Base-by-base conservation (phyloP, 2,113 vertebrate species). In the Holacanthus passer region DNA sequence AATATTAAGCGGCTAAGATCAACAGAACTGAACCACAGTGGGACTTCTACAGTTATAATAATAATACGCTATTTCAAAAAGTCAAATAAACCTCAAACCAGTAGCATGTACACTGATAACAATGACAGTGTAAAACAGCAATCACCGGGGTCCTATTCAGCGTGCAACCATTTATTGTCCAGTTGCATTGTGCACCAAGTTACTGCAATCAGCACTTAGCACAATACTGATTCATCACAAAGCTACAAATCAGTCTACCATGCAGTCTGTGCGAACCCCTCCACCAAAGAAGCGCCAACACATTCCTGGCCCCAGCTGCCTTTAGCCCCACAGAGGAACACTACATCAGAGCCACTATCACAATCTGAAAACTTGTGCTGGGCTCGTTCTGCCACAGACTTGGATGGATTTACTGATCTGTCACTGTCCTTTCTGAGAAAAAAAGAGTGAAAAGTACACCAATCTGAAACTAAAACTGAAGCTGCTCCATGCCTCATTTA, bases 171-270 rank as follows among this genome's bases (percentile, higher is more conserved):
- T 89, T 88, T 89, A 83, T 89, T 88, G 81, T 87, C 73, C 85
- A n/a, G 77, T 58, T 59, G 75, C 87, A 79, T 90, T 91, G 88
- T 94, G 82, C 62, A n/a, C 81, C 43, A 60, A 75, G 77, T 83
- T 87, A 93, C 89, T 83, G 81, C 74, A 88, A 88, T 94, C 91
- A 93, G 85, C 89, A 93, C 85, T 92, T 91, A 87, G 87, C 78
- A 92, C 89, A 92, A 93, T 92, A 94, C 88, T 22, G 88, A 92
- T 90, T 93, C 87, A 92, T 88, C 84, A 90, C 92, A 90, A 92
- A 87, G 87, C 90, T 88, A 84, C 86, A 92, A 92, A 94, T 92
- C 85, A 86, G 92, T 92, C 81, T 63, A 85, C 69, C 70, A 29
- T 84, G 91, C 88, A 92, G 89, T 85, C 83, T 92, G 91, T 53